Conservation (phyloP, 2,113 vertebrate species). For the Sapajus apella region DNA sequence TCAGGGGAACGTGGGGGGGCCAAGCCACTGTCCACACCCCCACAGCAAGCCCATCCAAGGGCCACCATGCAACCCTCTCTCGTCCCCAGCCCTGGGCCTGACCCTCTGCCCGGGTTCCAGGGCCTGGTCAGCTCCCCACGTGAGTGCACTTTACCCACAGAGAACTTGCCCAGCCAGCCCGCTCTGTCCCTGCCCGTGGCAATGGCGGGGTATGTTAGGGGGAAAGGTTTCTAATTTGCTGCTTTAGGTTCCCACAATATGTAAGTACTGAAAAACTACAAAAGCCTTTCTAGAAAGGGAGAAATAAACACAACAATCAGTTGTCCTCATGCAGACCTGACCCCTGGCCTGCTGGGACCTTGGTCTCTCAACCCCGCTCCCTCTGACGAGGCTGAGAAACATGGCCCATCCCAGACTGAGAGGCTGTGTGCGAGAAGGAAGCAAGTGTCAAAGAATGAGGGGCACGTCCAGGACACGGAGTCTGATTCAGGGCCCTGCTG, state of each 20-base stretch:
- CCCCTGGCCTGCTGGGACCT: no score
- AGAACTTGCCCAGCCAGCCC: neutral
- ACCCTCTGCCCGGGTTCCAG: neutral
- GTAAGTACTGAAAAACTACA: fast-evolving
- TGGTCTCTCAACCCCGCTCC: neutral
- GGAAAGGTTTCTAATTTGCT: neutral
- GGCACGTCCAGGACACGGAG: neutral
- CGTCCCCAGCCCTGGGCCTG: neutral
- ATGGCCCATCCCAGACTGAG: neutral
- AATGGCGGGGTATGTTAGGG: fast-evolving
- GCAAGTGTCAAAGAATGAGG: neutral
- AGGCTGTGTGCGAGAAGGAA: neutral
- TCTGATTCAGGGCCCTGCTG: neutral
- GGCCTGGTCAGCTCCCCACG: neutral
- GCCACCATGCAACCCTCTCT: neutral
- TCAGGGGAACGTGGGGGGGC: neutral
- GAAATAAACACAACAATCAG: neutral
- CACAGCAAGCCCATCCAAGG: neutral
- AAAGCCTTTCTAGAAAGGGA: neutral
- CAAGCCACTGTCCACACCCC: neutral
- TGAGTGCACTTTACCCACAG: neutral
- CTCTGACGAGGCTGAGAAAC: neutral
- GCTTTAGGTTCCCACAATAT: neutral
- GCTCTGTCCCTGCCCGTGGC: neutral
- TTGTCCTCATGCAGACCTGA: neutral